Percentiles rank a stretch among this genome's conserved stretches.
phyloP scores from a whole-genome alignment of 2,797 vertebrate species.

The Scomberomorus guttatus region DNA sequence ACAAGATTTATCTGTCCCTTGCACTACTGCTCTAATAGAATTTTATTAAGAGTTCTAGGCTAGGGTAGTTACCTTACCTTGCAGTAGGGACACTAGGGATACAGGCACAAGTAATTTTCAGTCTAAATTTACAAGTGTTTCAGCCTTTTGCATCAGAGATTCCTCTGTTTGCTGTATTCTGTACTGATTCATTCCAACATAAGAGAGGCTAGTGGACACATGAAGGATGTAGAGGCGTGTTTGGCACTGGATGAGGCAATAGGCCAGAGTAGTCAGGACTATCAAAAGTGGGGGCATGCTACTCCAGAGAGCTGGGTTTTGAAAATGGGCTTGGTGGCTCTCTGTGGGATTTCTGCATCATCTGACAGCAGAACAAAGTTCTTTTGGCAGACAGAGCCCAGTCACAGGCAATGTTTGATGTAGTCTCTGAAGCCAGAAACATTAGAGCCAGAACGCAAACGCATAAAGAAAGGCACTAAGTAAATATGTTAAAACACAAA shows the following conservation, averaged over 20 bases:
- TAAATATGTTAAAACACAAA: slow-evolving; percentile 29
- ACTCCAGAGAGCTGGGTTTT: slow-evolving; percentile 58
- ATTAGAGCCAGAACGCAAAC: slow-evolving; percentile 45
- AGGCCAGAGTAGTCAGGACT: slow-evolving; percentile 56
- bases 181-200: slow-evolving; percentile 64
- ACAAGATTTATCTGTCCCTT: neutral
- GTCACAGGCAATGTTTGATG: slow-evolving; percentile 64
- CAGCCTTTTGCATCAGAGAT: slow-evolving; percentile 77
- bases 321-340: slow-evolving; percentile 69
- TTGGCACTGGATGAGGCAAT: slow-evolving; percentile 75
- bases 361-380: slow-evolving; percentile 77
- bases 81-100: slow-evolving; percentile 12
- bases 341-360: slow-evolving; percentile 72
- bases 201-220: slow-evolving; percentile 63
- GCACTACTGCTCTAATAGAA: neutral
- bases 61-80: slow-evolving; percentile 28
- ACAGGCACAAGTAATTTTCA: slow-evolving; percentile 32
- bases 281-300: slow-evolving; percentile 64
- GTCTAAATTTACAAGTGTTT: slow-evolving; percentile 65
- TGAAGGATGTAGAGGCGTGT: slow-evolving; percentile 65
- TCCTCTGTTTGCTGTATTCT: slow-evolving; percentile 48
- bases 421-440: slow-evolving; percentile 58
- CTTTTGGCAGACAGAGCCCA: slow-evolving; percentile 55
- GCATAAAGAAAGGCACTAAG: slow-evolving; percentile 42
- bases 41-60: slow-evolving; percentile 23